Evolutionary conservation across 1,140 invertebrate genomes (phyloP).

Genomic region (Drosophila obscura): DNA sequence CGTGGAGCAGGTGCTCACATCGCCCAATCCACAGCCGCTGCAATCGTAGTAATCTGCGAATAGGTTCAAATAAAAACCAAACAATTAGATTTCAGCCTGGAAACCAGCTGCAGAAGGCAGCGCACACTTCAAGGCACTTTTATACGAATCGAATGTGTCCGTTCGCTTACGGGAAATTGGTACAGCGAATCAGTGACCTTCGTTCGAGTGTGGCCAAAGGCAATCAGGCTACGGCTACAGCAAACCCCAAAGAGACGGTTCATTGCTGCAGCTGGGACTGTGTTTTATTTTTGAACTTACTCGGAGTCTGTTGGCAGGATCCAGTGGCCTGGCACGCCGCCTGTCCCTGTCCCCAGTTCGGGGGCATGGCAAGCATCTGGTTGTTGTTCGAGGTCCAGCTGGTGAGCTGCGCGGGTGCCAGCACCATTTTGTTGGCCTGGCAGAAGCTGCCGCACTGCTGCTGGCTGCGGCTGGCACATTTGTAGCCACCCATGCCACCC

Average conservation of each 20-base stretch:
- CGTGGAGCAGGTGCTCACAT: slow-evolving; percentile 42
- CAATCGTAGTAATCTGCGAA: slow-evolving; percentile 56
- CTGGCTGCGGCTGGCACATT: slow-evolving; percentile 53
- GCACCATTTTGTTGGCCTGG: slow-evolving; percentile 46
- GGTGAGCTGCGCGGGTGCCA: slow-evolving; percentile 24
- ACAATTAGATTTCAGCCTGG: neutral
- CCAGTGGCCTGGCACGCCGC: slow-evolving; percentile 25
- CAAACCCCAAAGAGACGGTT: too few species aligned
- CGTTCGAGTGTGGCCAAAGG: too few species aligned
- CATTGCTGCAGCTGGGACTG: too few species aligned
- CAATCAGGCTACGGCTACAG: too few species aligned
- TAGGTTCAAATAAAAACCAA: neutral
- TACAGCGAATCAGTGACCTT: too few species aligned
- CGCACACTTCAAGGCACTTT: too few species aligned
- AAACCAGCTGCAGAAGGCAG: too few species aligned
- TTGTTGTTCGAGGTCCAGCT: slow-evolving; percentile 31
- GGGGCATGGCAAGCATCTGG: slow-evolving; percentile 58
- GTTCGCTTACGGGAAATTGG: too few species aligned
- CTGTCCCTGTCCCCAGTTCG: slow-evolving; percentile 21
- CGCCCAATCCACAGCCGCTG: slow-evolving; percentile 55
- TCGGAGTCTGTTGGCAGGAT: slow-evolving; percentile 24
- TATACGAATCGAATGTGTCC: neutral
- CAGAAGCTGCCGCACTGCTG: slow-evolving; percentile 60
- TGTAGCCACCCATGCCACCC: slow-evolving; percentile 38
- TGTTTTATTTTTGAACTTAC: slow-evolving; percentile 12